Evolutionary conservation across 2,888 invertebrate species (phyloP), one percentile per base, ranked within the genome.

Genomic region (Drosophila kuntzei): DNA sequence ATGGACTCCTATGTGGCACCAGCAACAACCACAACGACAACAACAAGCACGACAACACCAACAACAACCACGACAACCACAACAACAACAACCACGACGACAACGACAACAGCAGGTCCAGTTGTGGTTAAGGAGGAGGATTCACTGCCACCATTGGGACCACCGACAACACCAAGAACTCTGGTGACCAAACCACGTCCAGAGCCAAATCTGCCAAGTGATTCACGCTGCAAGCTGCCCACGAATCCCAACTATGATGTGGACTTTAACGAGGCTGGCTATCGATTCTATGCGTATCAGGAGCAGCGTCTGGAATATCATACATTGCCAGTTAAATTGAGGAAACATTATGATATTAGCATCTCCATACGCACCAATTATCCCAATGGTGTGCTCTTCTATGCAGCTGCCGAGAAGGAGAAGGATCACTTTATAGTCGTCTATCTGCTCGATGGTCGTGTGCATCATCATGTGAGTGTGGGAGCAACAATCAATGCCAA

Each of bases 381-480:
- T n/a, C 93, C 94, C 9, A 95, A 96, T 59, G 98, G 98, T 1
- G 93, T 98, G 6, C 94, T 98, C 14, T 96, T 98, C 93, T 98
- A 97, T 92, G 95, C 96, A 0, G 92, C 95, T 0, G 95, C 95
- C 0, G 95, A 96, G 60, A 92, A 93, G 11, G 92, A 93, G 2
- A 94, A 95, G 18, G 91, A 91, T 0, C 96, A 97, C 89, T 96
- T 95, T 89, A 94, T 97, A 0, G 95, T 96, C 0, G 92, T 97
- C 9, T 96, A 95, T 84, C 92, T 98, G 90, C 93, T 94, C 71
- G 94, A 95, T 50, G 98, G 97, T 36, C 90, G 95, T 95, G 90
- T 97, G 0, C 93, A 95, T 79, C 96, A 95, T 89, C 92, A 94
- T 3, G 96, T 96, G 18, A 79, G 72, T 0, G 80, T 90, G 12